phyloP scores from a whole-genome alignment of 2,113 vertebrate genomes.

The Ictidomys tridecemlineatus region DNA sequence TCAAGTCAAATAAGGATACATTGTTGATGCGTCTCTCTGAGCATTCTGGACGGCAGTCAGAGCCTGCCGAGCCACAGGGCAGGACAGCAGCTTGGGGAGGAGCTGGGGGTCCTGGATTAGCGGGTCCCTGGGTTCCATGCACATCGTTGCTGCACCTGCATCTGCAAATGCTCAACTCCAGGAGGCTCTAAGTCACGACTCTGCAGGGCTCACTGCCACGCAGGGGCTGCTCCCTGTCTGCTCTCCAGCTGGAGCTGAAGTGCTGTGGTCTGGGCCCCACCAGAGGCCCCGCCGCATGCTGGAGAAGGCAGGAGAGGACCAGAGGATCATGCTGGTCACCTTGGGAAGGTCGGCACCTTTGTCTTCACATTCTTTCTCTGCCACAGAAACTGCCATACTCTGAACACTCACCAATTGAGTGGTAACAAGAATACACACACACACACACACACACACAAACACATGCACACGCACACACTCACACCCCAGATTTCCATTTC shows the following conservation, averaged over 20 bases:
- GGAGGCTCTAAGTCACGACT: not conserved
- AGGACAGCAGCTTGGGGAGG: not conserved
- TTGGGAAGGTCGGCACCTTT: not conserved
- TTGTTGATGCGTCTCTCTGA: not conserved
- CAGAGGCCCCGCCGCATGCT: accelerated
- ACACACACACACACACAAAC: not conserved
- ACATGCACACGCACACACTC: no score
- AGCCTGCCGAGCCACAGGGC: not conserved
- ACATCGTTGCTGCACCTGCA: accelerated
- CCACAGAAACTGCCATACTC: not conserved
- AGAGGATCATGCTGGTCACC: not conserved
- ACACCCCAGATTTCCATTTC: not conserved
- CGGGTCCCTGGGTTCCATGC: not conserved
- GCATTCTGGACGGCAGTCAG: not conserved
- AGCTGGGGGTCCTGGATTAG: accelerated
- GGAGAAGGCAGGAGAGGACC: not conserved
- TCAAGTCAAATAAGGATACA: not conserved
- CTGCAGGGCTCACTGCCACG: accelerated
- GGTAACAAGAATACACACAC: not conserved
- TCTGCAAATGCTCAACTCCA: not conserved
- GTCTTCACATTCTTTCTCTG: not conserved
- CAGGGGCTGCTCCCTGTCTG: not conserved
- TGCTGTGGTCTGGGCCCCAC: not conserved
- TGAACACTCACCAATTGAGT: not conserved
- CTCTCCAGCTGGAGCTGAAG: not conserved